These are phyloP conservation scores for Sternotherus odoratus DNA, from an alignment of 2,797 vertebrate species.

Conservation along the genomic window DNA sequence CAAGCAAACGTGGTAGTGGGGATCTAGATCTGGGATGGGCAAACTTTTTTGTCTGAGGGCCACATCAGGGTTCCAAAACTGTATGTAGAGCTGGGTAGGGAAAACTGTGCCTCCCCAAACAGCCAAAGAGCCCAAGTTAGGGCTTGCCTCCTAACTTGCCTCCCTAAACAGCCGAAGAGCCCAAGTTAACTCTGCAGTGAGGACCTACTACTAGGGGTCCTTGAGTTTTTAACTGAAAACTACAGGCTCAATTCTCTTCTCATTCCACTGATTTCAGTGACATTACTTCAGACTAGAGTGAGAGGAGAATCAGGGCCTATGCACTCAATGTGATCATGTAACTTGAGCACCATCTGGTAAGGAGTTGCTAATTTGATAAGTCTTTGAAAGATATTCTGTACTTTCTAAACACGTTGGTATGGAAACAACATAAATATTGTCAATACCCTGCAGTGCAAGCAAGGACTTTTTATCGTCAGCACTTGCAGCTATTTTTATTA, in stretches of 20 bases:
- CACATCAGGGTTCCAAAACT: too few relatives aligned
- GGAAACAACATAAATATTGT: constrained; percentile 37
- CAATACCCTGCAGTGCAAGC: not conserved
- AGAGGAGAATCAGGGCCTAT: rapidly evolving
- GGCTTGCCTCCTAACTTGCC: too few relatives aligned
- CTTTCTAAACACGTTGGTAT: not conserved
- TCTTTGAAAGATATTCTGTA: not conserved
- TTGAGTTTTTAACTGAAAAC: not conserved
- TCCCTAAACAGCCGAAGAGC: not conserved
- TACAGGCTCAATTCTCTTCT: not conserved
- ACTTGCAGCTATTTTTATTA: rapidly evolving
- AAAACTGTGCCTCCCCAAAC: too few relatives aligned
- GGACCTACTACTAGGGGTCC: too few relatives aligned
- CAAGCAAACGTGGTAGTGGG: rapidly evolving
- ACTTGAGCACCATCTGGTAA: rapidly evolving
- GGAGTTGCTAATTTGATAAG: not conserved
- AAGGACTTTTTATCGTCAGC: not conserved
- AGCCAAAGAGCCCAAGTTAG: not conserved
- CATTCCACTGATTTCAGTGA: too few relatives aligned
- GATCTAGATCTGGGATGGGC: not conserved
- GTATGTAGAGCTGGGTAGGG: too few relatives aligned
- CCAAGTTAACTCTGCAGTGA: rapidly evolving
- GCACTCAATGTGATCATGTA: rapidly evolving
- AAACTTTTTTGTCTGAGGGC: too few relatives aligned
- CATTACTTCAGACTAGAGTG: not conserved